Base-by-base conservation (phyloP, 2,888 invertebrate genomes). In the Hirtodrosophila alboralis region DNA sequence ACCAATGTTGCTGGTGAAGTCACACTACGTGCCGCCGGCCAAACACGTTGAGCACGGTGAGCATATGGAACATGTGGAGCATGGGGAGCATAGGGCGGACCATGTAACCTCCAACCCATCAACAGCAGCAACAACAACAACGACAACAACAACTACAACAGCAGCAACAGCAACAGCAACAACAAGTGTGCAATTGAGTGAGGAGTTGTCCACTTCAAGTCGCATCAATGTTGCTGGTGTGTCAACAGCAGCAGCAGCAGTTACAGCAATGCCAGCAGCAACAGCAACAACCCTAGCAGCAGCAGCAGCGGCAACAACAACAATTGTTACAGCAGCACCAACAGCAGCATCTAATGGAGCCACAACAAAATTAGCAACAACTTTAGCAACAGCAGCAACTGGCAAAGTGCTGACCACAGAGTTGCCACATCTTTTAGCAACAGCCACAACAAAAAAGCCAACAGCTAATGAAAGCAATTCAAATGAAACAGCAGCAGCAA, bases 1-100 rank as follows among this genome's bases (percentile, higher is more conserved):
- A 10, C 91, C 91, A 33, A 91, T 91, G 91, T 47, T 91, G 51
- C 66, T 91, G 67, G 90, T 91, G 1, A 91, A 91, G 66, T 89
- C 90, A 2, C 90, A 91, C 75, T 91, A 91, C 65, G 87, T 90
- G 45, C 89, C 90, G 26, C 86, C 89, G 6, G 47, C 75, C n/a
- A 89, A 87, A 57, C 88, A 89, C 34, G 78, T 47, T 5, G 80
- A 74, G 30, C 77, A 75, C 21, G 44, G 31, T 1, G 75, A 78
- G 4, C 77, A 79, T 47, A 51, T 34, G 5, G 47, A 47, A 18
- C 34, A 67, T 28, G 34, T 26, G 0, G 44, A 47, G 27, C 34
- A 67, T 28, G 34, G 18, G 0, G 44, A 47, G 27, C 60, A 60
- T 23, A 52, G 23, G 51, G 16, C 16, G n/a, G 38, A 45, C 36